phyloP scores from a whole-genome alignment of 2,888 invertebrate species.

The Clostera curtula region DNA sequence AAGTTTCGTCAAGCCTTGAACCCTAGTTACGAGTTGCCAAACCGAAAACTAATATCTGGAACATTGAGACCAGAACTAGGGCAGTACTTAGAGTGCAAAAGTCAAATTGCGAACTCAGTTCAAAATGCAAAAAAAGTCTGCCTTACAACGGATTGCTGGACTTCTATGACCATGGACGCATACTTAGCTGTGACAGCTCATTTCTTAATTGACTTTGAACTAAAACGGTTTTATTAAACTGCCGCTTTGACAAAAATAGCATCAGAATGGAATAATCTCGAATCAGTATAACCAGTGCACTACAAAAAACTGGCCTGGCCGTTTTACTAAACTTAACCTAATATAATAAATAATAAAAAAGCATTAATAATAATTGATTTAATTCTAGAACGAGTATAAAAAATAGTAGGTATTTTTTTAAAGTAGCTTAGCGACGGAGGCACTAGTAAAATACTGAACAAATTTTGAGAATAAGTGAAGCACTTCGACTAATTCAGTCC shows the following conservation, averaged over 20 bases:
- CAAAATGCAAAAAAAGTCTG: slow-evolving; percentile 3
- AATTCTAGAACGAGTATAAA: slow-evolving; percentile 10
- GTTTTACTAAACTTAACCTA: too few species aligned
- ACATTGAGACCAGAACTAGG: not conserved
- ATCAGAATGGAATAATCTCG: slow-evolving; percentile 1
- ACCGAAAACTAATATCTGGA: slow-evolving; percentile 2
- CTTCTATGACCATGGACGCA: slow-evolving; percentile 6
- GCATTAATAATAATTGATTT: slow-evolving; percentile 4
- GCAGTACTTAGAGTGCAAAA: not conserved
- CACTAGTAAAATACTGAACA: slow-evolving; percentile 6
- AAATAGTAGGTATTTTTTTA: slow-evolving; percentile 9
- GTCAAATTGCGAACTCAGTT: too few species aligned
- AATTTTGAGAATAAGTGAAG: slow-evolving; percentile 1
- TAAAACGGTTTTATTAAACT: slow-evolving; percentile 2
- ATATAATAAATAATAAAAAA: too few species aligned
- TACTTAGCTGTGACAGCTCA: slow-evolving; percentile 13
- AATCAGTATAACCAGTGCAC: slow-evolving; percentile 1
- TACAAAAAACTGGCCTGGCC: slow-evolving; percentile 1
- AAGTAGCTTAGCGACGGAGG: slow-evolving; percentile 3
- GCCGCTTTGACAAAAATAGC: slow-evolving; percentile 2
- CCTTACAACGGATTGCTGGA: slow-evolving; percentile 5
- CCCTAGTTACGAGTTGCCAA: slow-evolving; percentile 3
- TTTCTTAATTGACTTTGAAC: slow-evolving; percentile 8
- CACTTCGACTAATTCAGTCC: slow-evolving; percentile 3
- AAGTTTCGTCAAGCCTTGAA: slow-evolving; percentile 3